Base-by-base conservation (phyloP, 2,797 vertebrate species). In the Phalanger gymnotis region DNA sequence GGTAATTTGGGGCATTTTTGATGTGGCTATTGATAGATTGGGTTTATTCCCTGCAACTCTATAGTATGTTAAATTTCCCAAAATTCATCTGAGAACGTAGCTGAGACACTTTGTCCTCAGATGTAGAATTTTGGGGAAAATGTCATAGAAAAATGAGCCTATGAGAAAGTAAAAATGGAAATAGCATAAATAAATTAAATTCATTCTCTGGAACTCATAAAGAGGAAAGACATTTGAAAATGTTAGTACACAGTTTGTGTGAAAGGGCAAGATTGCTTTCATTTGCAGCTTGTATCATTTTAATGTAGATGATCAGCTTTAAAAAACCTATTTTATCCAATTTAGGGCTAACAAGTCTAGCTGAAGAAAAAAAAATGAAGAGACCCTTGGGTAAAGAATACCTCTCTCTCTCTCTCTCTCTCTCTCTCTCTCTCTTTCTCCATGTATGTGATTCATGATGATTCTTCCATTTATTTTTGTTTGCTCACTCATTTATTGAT, bases 161-260 rank as follows among this genome's bases (percentile, higher is more conserved):
- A 96, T 40, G 58, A 96, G 90, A 91, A 95, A 92, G 92, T 92
- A 91, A 96, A 96, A 96, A 54, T 61, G 92, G 92, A 40, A 96
- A 54, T 94, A 92, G 57, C 93, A 54, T 91, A 93, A 93, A 40
- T 93, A 93, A 94, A 90, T 91, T 92, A 97, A 96, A 95, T 96
- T 91, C 55, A 91, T 92, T 91, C 96, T 91, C 55, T 94, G 94
- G 89, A 97, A 54, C 94, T 94, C 95, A 94, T 96, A 95, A 97
- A 96, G 40, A 92, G 10, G 55, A 96, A 14, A 93, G 91, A 92
- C 91, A 95, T 92, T 89, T 95, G 73, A 94, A 95, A 96, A 51
- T 95, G 92, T 92, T 95, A 95, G 87, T 94, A 57, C 19, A 94
- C 7, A 2, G 94, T 94, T 90, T 93, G 95, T 94, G 53, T 51